Conservation (phyloP, 2,888 invertebrate genomes). For the Drosophila prolongata region DNA sequence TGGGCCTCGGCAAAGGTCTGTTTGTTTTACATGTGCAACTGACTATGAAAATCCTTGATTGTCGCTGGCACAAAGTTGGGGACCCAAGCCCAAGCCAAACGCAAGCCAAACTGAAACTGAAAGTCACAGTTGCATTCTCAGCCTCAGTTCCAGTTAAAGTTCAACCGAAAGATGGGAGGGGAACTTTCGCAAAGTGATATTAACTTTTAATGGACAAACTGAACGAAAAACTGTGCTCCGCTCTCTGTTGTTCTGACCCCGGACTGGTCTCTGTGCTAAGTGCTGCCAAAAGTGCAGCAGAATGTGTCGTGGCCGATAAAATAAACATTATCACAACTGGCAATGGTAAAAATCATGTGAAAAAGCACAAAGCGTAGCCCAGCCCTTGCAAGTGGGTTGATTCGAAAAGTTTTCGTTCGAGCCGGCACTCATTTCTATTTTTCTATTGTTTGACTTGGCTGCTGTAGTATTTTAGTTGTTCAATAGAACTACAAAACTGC, state of each 20-base stretch:
- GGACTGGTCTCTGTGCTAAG: constrained; percentile 65
- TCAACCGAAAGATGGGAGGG: constrained; percentile 18
- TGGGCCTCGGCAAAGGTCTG: constrained; percentile 60
- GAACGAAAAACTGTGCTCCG: constrained; percentile 69
- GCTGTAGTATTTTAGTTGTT: neutral
- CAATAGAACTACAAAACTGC: neutral
- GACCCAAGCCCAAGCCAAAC: constrained; percentile 32
- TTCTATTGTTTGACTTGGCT: constrained; percentile 28
- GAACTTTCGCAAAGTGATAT: constrained; percentile 76
- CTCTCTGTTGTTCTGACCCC: constrained; percentile 64
- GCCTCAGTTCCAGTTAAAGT: constrained; percentile 50
- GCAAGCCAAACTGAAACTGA: constrained; percentile 44
- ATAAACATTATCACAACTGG: constrained; percentile 80
- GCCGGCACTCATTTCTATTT: constrained; percentile 2
- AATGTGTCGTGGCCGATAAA: constrained; percentile 80
- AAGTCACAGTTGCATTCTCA: constrained; percentile 49
- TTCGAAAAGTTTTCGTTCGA: constrained; percentile 26
- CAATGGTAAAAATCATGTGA: constrained; percentile 78
- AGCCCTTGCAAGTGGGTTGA: constrained; percentile 35
- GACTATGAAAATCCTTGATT: constrained; percentile 80
- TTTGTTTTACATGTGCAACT: constrained; percentile 78
- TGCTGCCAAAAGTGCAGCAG: constrained; percentile 81
- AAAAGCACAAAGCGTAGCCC: constrained; percentile 65
- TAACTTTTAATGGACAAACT: constrained; percentile 81
- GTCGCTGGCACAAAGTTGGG: constrained; percentile 73